A percentile compares a stretch with the other conserved stretches of the same genome.
Evolutionary conservation across 2,797 vertebrate genomes (phyloP).

Genomic region (Leuciscus waleckii): DNA sequence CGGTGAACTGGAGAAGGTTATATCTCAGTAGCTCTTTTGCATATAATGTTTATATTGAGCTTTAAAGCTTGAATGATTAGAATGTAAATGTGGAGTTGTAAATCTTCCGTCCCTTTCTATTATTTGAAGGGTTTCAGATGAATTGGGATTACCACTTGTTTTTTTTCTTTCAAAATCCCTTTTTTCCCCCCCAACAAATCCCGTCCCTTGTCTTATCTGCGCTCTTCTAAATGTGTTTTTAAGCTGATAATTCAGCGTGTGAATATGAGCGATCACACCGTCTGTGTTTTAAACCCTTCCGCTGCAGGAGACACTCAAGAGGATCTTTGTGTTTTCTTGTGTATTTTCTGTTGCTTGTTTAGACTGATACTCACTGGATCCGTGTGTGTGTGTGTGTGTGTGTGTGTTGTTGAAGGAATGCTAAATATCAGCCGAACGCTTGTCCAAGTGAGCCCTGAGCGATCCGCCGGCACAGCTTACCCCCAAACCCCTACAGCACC

Average conservation of each 20-base stretch:
- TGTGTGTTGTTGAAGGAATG: conserved; percentile 61
- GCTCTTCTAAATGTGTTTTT: conserved; percentile 28
- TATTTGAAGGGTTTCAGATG: conserved; percentile 12
- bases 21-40: background rate
- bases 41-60: background rate
- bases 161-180: background rate
- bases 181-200: conserved; percentile 6
- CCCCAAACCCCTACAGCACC: conserved; percentile 54
- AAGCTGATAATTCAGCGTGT: conserved; percentile 53
- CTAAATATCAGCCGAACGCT: conserved; percentile 51
- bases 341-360: conserved; percentile 2
- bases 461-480: conserved; percentile 33
- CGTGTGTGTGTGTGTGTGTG: conserved; percentile 60
- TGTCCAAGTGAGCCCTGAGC: conserved; percentile 65
- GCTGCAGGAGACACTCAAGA: conserved; percentile 57
- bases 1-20: conserved; percentile 33
- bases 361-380: conserved; percentile 58
- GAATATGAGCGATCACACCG: conserved; percentile 51
- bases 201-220: conserved; percentile 23
- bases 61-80: conserved; percentile 27
- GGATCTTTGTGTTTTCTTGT: conserved; percentile 53
- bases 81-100: conserved; percentile 24
- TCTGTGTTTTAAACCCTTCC: conserved; percentile 48
- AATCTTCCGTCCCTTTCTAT: conserved; percentile 32
- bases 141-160: conserved; percentile 36